Evolutionary conservation across 2,797 vertebrate genomes (phyloP), one percentile per base, ranked within the genome.

Genomic region (Scomberomorus guttatus): DNA sequence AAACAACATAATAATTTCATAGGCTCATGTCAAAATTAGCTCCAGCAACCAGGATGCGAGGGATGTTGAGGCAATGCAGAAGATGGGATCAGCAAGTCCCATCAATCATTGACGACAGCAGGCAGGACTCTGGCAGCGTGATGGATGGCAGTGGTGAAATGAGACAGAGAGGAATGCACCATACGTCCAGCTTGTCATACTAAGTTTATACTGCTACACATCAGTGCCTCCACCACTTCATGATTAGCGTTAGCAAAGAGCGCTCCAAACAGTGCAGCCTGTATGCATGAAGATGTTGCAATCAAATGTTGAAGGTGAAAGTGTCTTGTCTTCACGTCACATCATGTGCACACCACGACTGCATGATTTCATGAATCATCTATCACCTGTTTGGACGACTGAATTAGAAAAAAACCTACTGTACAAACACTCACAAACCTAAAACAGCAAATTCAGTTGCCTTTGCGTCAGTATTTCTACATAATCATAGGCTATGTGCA

Each of bases 71-170:
- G 76, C 72, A 54, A 72, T 25, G 72, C 84, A 79, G 81, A 84
- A 77, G 82, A 83, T 79, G 73, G 87, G 63, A 89, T 90, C 82
- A 83, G 89, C 86, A 74, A 75, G 73, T 68, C 79, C 84, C 90
- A 94, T 93, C 93, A 87, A 89, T 94, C 93, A 92, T 74, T 59
- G 46, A 50, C 0, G 80, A 89, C 90, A 89, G 83, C 77, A 61
- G 88, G 83, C 85, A 81, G 85, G 88, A 87, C 80, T 84, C 56
- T 90, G 90, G 83, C 88, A 78, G 82, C 3, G 65, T 94, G 93
- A 94, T 93, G 87, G 91, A 94, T 93, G 90, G 65, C 79, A 80
- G 78, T 20, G 65, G 87, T 86, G 82, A 90, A 87, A 90, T 84
- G 83, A 90, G 92, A 93, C 83, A 82, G 78, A 83, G 86, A 88